Evolutionary conservation across 2,797 vertebrate species (phyloP).

Genomic region (Remorina albescens): DNA sequence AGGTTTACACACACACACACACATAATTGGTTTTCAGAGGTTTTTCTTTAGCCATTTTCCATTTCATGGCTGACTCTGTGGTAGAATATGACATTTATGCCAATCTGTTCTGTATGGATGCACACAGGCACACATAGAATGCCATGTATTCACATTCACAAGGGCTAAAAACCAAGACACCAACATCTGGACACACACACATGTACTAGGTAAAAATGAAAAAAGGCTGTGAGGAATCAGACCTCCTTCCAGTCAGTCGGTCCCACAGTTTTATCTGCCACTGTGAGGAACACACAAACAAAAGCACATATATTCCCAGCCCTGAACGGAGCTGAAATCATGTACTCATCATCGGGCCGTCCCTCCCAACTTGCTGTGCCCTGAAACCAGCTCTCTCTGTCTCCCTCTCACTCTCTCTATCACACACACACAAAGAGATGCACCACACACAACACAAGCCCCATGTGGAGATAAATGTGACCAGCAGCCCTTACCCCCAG

Average conservation of each 20-base stretch:
- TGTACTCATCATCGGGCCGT: constrained; percentile 53
- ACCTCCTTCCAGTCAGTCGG: constrained; percentile 20
- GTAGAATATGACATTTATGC: constrained; percentile 31
- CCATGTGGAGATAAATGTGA: constrained; percentile 80
- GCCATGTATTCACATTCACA: constrained; percentile 12
- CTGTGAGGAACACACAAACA: constrained; percentile 32
- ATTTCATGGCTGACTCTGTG: constrained; percentile 56
- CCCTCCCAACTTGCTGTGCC: constrained; percentile 43
- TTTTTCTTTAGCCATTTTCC: constrained; percentile 39
- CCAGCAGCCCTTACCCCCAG: constrained; percentile 80
- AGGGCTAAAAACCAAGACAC: neutral
- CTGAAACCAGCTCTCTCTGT: constrained; percentile 46
- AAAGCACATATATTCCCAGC: constrained; percentile 15
- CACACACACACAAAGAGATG: constrained; percentile 15
- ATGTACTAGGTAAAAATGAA: neutral
- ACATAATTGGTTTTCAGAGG: constrained; percentile 47
- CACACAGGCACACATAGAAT: constrained; percentile 8
- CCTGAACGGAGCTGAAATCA: constrained; percentile 65
- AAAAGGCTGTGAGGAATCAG: constrained; percentile 17
- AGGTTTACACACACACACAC: constrained; percentile 22
- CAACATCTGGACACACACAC: constrained; percentile 9
- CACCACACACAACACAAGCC: constrained; percentile 59
- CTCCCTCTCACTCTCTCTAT: neutral
- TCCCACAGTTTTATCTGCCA: constrained; percentile 22
- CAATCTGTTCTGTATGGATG: constrained; percentile 17